Conservation (phyloP, 2,888 invertebrate species). For the Sepiola atlantica region DNA sequence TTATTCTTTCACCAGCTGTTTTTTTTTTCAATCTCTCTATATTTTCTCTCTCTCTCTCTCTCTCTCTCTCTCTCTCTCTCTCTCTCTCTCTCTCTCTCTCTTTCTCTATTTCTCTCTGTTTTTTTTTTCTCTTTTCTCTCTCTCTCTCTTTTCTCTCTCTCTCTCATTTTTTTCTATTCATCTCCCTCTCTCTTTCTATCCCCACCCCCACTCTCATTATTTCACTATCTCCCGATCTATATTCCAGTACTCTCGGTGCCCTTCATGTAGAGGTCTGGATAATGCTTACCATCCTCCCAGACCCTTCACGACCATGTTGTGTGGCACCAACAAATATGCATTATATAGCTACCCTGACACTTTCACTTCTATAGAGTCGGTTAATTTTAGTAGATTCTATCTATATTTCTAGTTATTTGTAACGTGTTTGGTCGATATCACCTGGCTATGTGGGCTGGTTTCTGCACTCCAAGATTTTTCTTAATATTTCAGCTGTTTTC, state of each 20-base stretch:
- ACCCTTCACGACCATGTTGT: background rate
- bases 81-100: background rate
- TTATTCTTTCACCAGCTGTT: background rate
- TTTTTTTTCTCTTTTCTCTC: background rate
- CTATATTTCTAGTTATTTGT: too few species aligned
- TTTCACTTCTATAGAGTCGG: too few species aligned
- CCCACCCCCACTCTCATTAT: conserved; percentile 32
- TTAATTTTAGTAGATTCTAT: too few species aligned
- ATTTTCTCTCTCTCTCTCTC: background rate
- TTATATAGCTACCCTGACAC: too few species aligned
- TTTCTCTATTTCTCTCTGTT: background rate
- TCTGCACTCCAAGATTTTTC: too few species aligned
- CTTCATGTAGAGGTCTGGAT: too few species aligned
- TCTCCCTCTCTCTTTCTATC: background rate
- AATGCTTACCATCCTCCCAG: background rate
- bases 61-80: background rate
- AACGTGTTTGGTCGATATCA: too few species aligned
- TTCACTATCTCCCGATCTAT: too few species aligned
- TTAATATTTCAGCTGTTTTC: too few species aligned
- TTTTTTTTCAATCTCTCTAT: background rate
- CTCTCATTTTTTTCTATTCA: background rate
- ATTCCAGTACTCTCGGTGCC: too few species aligned
- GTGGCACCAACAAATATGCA: background rate
- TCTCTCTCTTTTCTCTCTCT: background rate
- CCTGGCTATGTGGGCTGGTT: too few species aligned